Evolutionary conservation across 2,797 vertebrate genomes (phyloP).

Genomic region (Hipposideros larvatus): DNA sequence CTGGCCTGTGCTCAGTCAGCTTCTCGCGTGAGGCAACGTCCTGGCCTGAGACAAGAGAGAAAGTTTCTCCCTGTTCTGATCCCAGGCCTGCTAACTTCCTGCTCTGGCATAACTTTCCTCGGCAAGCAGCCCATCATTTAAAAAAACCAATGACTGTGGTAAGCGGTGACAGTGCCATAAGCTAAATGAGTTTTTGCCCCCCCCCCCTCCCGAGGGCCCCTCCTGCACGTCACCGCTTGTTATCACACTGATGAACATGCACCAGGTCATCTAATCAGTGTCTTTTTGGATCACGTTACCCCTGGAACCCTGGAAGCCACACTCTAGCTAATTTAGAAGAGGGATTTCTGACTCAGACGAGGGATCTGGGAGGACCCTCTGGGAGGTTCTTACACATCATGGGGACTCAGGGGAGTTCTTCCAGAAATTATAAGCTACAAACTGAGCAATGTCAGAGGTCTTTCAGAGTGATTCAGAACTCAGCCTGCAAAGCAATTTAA

Average conservation of each 20-base stretch:
- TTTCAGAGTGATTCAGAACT: neutral
- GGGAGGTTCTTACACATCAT: neutral
- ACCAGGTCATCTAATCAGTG: no score
- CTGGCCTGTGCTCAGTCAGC: no score
- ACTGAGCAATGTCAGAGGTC: neutral
- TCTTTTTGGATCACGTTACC: neutral
- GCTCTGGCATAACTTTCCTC: neutral
- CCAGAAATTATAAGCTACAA: neutral
- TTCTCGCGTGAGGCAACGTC: neutral
- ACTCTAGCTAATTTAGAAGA: neutral
- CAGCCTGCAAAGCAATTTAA: neutral
- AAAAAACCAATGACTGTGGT: no score
- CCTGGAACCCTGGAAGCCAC: no score
- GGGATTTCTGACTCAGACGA: neutral
- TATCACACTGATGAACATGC: neutral
- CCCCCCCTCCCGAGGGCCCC: fast-evolving
- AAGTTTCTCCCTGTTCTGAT: neutral
- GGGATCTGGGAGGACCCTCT: neutral
- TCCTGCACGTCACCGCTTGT: neutral
- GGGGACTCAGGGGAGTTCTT: neutral
- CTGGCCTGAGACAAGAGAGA: neutral
- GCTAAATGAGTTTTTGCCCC: neutral
- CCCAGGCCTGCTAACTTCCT: neutral
- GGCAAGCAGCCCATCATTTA: neutral
- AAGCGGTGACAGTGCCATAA: fast-evolving